Evolutionary conservation across 2,797 vertebrate species (phyloP).

Genomic region (Myotis myotis): DNA sequence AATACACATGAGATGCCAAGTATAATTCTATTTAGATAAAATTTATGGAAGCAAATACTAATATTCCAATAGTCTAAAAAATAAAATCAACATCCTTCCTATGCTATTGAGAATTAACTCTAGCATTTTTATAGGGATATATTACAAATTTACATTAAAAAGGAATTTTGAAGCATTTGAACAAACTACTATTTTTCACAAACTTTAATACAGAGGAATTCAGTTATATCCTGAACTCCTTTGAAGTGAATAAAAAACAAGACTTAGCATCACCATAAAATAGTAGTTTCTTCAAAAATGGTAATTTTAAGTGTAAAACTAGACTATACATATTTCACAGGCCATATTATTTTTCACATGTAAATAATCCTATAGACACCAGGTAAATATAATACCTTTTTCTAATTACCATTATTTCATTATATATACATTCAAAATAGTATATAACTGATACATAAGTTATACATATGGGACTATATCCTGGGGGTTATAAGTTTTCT

Average conservation of each 20-base stretch:
- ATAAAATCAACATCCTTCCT: background rate
- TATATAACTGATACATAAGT: background rate
- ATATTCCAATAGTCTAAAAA: constrained; percentile 4
- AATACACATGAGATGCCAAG: constrained; percentile 5
- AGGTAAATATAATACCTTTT: background rate
- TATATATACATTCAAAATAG: background rate
- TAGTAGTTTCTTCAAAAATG: background rate
- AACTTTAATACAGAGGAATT: background rate
- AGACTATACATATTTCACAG: background rate
- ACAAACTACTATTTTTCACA: constrained; percentile 10
- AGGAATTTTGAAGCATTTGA: background rate
- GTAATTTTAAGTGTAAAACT: background rate
- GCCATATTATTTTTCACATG: constrained; percentile 13
- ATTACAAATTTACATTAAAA: constrained; percentile 18
- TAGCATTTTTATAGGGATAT: background rate
- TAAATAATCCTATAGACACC: background rate
- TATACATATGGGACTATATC: background rate
- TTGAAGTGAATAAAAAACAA: constrained; percentile 16
- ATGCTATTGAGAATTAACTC: background rate
- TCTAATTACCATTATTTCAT: background rate
- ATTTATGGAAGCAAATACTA: constrained; percentile 31
- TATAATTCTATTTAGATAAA: constrained; percentile 44
- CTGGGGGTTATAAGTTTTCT: background rate
- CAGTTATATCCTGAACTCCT: background rate
- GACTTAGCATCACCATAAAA: background rate